Conservation (phyloP, 2,113 vertebrate species). For the Corythornis madagascariensis region DNA sequence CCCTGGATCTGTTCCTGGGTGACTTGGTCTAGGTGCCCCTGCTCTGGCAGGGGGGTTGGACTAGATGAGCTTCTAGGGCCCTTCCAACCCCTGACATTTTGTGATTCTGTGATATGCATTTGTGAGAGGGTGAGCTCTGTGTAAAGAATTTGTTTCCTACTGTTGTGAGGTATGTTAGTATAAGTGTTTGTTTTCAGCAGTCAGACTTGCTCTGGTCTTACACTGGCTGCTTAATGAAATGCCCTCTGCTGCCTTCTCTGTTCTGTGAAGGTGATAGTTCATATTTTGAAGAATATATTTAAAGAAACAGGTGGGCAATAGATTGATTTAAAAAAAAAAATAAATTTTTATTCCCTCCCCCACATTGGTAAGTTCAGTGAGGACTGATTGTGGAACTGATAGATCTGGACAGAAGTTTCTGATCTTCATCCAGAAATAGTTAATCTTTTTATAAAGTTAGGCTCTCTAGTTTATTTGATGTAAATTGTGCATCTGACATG, state of each 20-base stretch:
- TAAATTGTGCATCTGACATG: neutral
- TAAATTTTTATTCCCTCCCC: too few species aligned
- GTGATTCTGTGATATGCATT: neutral
- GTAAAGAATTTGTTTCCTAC: neutral
- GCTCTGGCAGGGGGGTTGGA: too few species aligned
- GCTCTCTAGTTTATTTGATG: neutral
- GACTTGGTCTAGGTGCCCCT: too few species aligned
- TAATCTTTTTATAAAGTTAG: neutral
- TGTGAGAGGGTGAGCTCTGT: neutral
- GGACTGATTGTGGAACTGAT: neutral
- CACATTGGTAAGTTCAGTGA: neutral
- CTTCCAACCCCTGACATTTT: too few species aligned
- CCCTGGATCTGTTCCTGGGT: too few species aligned
- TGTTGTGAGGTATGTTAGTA: neutral
- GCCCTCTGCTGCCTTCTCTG: neutral
- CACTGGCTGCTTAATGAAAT: rapidly evolving
- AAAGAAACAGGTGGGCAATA: neutral
- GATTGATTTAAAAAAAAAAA: too few species aligned
- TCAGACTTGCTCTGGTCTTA: neutral
- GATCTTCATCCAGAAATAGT: neutral
- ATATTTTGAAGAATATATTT: neutral
- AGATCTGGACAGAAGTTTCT: neutral
- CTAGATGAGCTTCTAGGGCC: too few species aligned
- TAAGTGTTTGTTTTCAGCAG: neutral
- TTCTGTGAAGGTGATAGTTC: neutral